These are phyloP conservation scores for Pasiphila rectangulata DNA, from an alignment of 2,888 invertebrate genomes.

Conservation along the genomic window DNA sequence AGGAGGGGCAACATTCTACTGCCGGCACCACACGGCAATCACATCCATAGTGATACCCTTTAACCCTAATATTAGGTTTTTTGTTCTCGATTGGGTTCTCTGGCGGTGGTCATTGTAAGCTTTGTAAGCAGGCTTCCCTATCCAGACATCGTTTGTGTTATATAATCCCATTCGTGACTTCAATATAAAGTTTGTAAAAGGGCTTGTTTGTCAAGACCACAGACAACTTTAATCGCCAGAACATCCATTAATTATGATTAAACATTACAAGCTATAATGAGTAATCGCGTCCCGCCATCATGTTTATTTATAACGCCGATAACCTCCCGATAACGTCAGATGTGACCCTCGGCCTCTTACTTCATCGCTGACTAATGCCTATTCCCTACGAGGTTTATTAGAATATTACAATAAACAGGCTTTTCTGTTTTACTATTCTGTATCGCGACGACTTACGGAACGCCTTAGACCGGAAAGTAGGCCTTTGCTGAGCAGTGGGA, in stretches of 20 bases:
- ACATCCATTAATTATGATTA: slow-evolving; percentile 3
- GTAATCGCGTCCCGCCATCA: slow-evolving; percentile 22
- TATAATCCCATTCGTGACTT: background rate
- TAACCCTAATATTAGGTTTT: too few relatives aligned
- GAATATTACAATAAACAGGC: too few relatives aligned
- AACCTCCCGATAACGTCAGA: slow-evolving; percentile 32
- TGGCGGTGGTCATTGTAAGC: too few relatives aligned
- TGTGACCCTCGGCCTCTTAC: slow-evolving; percentile 30
- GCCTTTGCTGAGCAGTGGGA: too few relatives aligned
- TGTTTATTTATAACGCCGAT: slow-evolving; percentile 31
- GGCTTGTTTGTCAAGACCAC: background rate
- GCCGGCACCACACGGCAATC: too few relatives aligned
- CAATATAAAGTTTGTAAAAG: background rate
- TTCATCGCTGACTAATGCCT: slow-evolving; percentile 31
- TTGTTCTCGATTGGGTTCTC: too few relatives aligned
- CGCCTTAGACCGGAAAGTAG: too few relatives aligned
- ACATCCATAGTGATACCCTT: too few relatives aligned
- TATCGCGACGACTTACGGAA: too few relatives aligned
- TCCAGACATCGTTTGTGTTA: background rate
- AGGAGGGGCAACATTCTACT: too few relatives aligned
- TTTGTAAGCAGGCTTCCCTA: too few relatives aligned
- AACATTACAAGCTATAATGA: slow-evolving; percentile 12
- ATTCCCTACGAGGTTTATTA: background rate
- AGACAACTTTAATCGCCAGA: background rate
- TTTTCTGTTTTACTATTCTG: too few relatives aligned